Conservation (phyloP, 1,140 invertebrate genomes). For the Drosophila aff. region DNA sequence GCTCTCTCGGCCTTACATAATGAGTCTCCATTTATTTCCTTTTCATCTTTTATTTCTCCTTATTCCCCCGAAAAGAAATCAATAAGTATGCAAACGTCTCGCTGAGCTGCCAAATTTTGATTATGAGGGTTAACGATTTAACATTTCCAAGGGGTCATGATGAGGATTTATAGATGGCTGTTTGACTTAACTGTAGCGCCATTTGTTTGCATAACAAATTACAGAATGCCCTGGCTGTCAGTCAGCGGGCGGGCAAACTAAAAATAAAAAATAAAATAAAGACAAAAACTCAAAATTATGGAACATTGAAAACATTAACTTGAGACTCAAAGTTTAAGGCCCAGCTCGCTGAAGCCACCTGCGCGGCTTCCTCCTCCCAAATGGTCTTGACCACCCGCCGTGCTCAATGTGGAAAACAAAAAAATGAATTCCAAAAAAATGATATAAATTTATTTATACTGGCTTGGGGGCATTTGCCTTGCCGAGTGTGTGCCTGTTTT, state of each 20-base stretch:
- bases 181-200: slow-evolving; percentile 69
- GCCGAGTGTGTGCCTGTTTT: slow-evolving; percentile 42
- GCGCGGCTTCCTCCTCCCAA: slow-evolving; percentile 33
- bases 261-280: slow-evolving; percentile 26
- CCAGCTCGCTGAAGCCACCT: slow-evolving; percentile 62
- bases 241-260: slow-evolving; percentile 15
- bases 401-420: slow-evolving; percentile 26
- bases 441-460: slow-evolving; percentile 79
- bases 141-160: slow-evolving; percentile 45
- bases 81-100: slow-evolving; percentile 60
- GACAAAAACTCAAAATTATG: slow-evolving; percentile 64
- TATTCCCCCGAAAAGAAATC: slow-evolving; percentile 40
- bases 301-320: slow-evolving; percentile 63
- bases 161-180: slow-evolving; percentile 71
- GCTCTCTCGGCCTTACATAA: slow-evolving; percentile 48
- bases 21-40: slow-evolving; percentile 60
- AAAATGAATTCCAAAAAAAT: slow-evolving; percentile 59
- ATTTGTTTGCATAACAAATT: slow-evolving; percentile 80
- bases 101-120: slow-evolving; percentile 67
- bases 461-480: slow-evolving; percentile 59
- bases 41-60: slow-evolving; percentile 19
- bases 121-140: slow-evolving; percentile 66
- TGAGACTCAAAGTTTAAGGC: slow-evolving; percentile 47
- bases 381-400: slow-evolving; percentile 58
- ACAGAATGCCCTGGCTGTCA: slow-evolving; percentile 21